Evolutionary conservation across 2,113 vertebrate species (phyloP).

Genomic region (Scophthalmus maximus): DNA sequence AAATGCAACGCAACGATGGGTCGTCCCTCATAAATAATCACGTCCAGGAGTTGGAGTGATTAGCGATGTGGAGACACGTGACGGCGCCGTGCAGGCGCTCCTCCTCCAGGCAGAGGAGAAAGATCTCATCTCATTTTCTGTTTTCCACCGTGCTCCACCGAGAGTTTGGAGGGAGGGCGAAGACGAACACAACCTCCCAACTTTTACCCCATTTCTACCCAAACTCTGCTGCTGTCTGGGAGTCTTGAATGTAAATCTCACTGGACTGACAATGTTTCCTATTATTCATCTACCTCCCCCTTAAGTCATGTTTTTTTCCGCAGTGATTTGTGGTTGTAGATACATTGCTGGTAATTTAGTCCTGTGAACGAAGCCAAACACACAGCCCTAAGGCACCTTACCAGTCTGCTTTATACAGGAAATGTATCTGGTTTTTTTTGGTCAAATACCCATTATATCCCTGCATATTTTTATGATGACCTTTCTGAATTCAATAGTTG

Average conservation of each 20-base stretch:
- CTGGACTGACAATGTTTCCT: neutral
- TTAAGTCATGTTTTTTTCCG: neutral
- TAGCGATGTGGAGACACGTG: conserved; percentile 85
- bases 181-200: conserved; percentile 10
- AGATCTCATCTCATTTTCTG: conserved; percentile 29
- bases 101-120: conserved; percentile 83
- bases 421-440: conserved; percentile 9
- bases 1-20: conserved; percentile 81
- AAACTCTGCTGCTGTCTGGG: conserved; percentile 17
- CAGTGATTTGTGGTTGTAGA: conserved; percentile 25
- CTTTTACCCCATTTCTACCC: neutral
- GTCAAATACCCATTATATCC: conserved; percentile 18
- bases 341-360: conserved; percentile 20
- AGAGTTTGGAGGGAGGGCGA: neutral
- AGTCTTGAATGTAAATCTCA: conserved; percentile 19
- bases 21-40: conserved; percentile 93
- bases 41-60: conserved; percentile 86
- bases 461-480: conserved; percentile 27
- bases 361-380: neutral
- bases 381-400: conserved; percentile 7
- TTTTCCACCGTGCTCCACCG: neutral
- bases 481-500: conserved; percentile 11
- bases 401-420: conserved; percentile 4
- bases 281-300: conserved; percentile 7
- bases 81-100: conserved; percentile 68